A percentile compares a stretch with the other conserved stretches of the same genome.
These are phyloP conservation scores for Nothobranchius kuhntae DNA, from an alignment of 2,113 vertebrate genomes.

Conservation along the genomic window DNA sequence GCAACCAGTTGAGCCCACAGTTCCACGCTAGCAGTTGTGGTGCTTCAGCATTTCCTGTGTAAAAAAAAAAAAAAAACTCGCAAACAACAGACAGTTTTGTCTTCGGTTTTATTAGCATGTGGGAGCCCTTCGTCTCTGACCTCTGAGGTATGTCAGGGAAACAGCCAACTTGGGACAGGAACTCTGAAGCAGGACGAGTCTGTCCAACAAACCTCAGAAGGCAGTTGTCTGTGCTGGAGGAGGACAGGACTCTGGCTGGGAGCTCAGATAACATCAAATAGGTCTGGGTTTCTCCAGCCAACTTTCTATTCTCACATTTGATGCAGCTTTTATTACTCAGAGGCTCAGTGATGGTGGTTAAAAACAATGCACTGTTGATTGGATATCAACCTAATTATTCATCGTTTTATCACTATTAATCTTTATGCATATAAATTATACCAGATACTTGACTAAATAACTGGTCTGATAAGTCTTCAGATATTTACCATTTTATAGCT, in stretches of 20 bases:
- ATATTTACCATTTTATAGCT: too few relatives aligned
- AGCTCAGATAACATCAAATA: conserved; percentile 35
- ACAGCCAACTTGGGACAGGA: conserved; percentile 57
- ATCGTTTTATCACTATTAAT: not conserved
- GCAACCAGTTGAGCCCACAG: conserved; percentile 53
- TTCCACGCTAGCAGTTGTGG: conserved; percentile 52
- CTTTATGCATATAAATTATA: not conserved
- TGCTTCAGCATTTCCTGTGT: conserved; percentile 40
- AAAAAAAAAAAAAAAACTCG: conserved; percentile 26
- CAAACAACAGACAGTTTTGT: conserved; percentile 61
- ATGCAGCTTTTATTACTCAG: conserved; percentile 40
- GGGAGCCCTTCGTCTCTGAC: conserved; percentile 61
- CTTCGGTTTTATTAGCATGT: conserved; percentile 65
- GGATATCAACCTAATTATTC: not conserved
- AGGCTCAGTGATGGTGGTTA: conserved; percentile 38
- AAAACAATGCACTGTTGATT: conserved; percentile 7
- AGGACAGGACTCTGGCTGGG: conserved; percentile 35
- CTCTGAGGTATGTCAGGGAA: conserved; percentile 54
- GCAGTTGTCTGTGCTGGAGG: conserved; percentile 48
- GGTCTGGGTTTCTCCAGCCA: conserved; percentile 49
- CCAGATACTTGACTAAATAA: not conserved
- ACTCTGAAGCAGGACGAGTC: conserved; percentile 42
- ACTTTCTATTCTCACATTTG: conserved; percentile 17
- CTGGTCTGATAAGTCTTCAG: too few relatives aligned
- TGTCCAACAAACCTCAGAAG: conserved; percentile 52